Percentiles rank a stretch among this genome's conserved stretches.
Conservation (phyloP, 2,797 vertebrate genomes). For the Zalophus californianus region DNA sequence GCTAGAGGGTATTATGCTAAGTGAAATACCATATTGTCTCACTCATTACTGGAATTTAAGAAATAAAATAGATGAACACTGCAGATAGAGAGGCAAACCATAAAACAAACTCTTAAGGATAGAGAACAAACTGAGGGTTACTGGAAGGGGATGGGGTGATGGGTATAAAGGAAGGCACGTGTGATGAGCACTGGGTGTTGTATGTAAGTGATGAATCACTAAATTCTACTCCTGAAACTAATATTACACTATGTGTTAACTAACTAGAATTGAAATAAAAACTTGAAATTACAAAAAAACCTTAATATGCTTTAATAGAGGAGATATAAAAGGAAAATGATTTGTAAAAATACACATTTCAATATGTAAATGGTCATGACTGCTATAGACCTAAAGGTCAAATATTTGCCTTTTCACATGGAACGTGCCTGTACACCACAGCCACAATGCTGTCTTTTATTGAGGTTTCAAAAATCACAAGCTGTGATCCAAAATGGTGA, state of each 20-base stretch:
- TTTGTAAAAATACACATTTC: neutral
- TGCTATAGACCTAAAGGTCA: neutral
- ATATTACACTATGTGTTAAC: neutral
- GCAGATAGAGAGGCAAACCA: neutral
- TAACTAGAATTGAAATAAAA: neutral
- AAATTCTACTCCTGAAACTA: neutral
- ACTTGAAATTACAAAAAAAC: neutral
- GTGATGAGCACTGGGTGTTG: neutral
- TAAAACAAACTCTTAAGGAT: neutral
- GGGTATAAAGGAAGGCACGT: neutral
- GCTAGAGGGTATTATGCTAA: neutral
- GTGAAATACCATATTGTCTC: neutral
- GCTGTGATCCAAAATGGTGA: neutral
- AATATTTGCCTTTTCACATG: neutral
- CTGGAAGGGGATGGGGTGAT: neutral
- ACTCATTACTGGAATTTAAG: neutral
- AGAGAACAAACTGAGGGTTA: neutral
- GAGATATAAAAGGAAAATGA: neutral
- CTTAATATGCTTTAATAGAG: neutral
- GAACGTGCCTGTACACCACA: neutral
- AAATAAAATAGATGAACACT: neutral
- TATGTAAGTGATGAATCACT: neutral
- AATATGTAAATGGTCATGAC: neutral
- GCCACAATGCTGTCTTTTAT: neutral
- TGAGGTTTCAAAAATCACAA: conserved; percentile 31